Evolutionary conservation across 2,113 vertebrate species (phyloP).

Genomic region (Melanotaenia duboulayi): DNA sequence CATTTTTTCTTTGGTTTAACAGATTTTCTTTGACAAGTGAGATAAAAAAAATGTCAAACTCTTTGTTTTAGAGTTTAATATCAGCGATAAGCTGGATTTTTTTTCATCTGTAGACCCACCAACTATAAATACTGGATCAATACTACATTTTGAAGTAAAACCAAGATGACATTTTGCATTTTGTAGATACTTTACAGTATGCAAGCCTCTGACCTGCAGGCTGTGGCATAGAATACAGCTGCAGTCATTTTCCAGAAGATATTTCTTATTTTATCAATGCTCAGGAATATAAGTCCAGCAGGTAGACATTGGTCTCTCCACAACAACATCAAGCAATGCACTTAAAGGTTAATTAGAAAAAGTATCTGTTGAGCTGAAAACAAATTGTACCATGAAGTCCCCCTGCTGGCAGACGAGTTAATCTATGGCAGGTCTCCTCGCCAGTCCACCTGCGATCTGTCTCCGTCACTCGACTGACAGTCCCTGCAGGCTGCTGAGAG

Average conservation of each 20-base stretch:
- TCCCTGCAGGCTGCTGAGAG: slow-evolving; percentile 78
- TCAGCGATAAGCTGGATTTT: slow-evolving; percentile 9
- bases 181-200: not conserved
- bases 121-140: slow-evolving; percentile 8
- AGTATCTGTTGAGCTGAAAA: slow-evolving; percentile 90
- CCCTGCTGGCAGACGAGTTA: slow-evolving; percentile 83
- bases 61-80: slow-evolving; percentile 1
- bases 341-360: slow-evolving; percentile 96
- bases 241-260: not conserved
- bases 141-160: slow-evolving; percentile 1
- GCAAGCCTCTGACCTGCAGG: not conserved
- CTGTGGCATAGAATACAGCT: not conserved
- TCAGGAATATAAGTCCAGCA: slow-evolving; percentile 28
- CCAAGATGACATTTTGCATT: slow-evolving; percentile 30
- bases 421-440: slow-evolving; percentile 84
- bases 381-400: slow-evolving; percentile 72
- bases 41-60: too few species aligned
- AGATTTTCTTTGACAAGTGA: too few species aligned
- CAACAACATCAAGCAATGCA: slow-evolving; percentile 76
- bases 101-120: not conserved
- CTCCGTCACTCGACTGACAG: slow-evolving; percentile 86
- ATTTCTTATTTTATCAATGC: slow-evolving; percentile 51
- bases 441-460: slow-evolving; percentile 87
- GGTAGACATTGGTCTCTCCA: slow-evolving; percentile 43
- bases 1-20: not conserved